Evolutionary conservation across 2,113 vertebrate genomes (phyloP), one percentile per base, ranked within the genome.

Genomic region (Choloepus hoffmanni): DNA sequence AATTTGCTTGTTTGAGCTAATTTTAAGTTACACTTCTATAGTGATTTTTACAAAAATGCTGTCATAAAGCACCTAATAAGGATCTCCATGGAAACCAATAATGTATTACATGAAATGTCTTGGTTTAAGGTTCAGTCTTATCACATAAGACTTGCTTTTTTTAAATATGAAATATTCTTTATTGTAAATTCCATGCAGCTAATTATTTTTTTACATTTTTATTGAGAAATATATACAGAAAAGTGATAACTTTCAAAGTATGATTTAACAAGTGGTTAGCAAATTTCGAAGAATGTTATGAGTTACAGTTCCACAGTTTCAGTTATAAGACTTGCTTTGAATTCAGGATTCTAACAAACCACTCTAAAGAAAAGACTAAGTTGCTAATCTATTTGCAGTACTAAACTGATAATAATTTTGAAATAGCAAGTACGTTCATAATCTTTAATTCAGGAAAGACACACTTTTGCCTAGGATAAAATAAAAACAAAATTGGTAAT

Each of bases 401-500:
- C 88, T 95, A 85, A 85, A 95, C 43, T 67, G 26, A 48, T 43
- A 70, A 78, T 92, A 88, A 90, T 62, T 87, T 67, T 73, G n/a
- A 89, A 78, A 74, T 63, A 85, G 65, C 70, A 87, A 87, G 15
- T 55, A 72, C 79, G 86, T 50, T 70, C 5, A 36, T 62, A 63
- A 94, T 63, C 50, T 87, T 96, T 92, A 53, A 94, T 82, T 94
- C 40, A 53, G 72, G 13, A 95, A 94, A 94, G 28, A 36, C n/a
- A 79, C 19, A n/a, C 53, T 83, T 90, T 97, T 92, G 36, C 15
- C 77, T 70, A 68, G n/a, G 33, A 23, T 77, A 82, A 92, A 7
- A 95, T 96, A 77, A 90, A 90, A 95, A 83, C n/a, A 92, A 82
- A 90, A 85, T 43, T 85, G 73, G 85, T 72, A 93, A 76, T 74